Evolutionary conservation across 2,888 invertebrate genomes (phyloP), one percentile per base, ranked within the genome.

Genomic region (Operophtera brumata): DNA sequence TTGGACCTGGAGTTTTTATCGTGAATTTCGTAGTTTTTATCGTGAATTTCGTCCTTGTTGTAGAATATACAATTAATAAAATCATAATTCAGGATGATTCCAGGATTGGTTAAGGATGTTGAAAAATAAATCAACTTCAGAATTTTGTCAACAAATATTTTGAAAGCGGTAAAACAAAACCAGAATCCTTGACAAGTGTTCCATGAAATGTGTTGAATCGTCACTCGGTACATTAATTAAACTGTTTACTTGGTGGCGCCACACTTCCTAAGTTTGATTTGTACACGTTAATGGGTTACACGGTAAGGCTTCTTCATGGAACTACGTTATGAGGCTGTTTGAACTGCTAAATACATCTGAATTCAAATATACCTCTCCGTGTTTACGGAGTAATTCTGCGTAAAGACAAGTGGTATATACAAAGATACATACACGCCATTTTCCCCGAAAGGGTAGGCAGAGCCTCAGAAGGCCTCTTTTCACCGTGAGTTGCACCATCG

Each of bases 191-290:
- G 64, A 59, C 62, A 57, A 65, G 44, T 42, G 48, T 57, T 70
- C 69, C 71, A 70, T 69, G 75, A 75, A 77, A 78, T 76, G 79
- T 71, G 71, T 69, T 69, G 73, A 81, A 79, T 83, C 81, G 81
- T 86, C 85, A 81, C 82, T 83, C 77, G 77, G 83, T 79, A 83
- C 79, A 73, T 52, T 82, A 80, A 82, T 86, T 84, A 82, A 80
- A 79, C 45, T 85, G 84, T 88, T 87, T 82, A 73, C 75, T 69
- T 68, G 70, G 52, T 73, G 88, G 88, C 88, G 86, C 85, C 88
- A 80, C 76, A 77, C 79, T 80, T 81, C 79, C 53, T 73, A 73
- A 73, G 80, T 76, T 80, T 78, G 66, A 74, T 77, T 77, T 77
- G 80, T 77, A 77, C 78, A 82, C 77, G 74, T 75, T 81, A 79